Evolutionary conservation across 2,888 invertebrate species (phyloP), one percentile per base, ranked within the genome.

Genomic region (Cylloceria caligata): DNA sequence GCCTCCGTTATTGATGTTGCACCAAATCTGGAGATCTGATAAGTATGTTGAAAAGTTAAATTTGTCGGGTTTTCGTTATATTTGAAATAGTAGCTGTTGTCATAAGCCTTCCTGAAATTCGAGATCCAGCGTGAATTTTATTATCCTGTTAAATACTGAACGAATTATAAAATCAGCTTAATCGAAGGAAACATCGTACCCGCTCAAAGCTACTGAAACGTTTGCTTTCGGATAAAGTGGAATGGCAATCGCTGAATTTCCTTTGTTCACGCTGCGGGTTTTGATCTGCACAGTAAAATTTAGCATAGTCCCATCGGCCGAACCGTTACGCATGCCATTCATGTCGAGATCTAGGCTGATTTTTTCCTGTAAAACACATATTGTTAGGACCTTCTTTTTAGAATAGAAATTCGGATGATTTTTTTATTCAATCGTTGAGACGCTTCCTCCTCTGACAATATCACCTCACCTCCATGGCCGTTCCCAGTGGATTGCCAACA

Each of bases 321-420:
- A 85, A 11, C 83, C 83, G 11, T 87, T 68, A 36, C 72, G 83
- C 47, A 89, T 57, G 19, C 81, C 78, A 49, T 68, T 87, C 88
- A 90, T 89, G 62, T 90, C 88, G 16, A 91, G 83, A 64, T 88
- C 87, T 45, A 91, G 80, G n/a, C 52, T 84, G 2, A 91, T 62
- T 9, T 16, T 79, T 83, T 85, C 87, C 90, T 91, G 72, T 6
- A 78, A 77, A 80, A 68, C 52, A 68, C 55, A 71, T 39, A 24
- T 21, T 52, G 2, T 27, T 24, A 24, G 2, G 11, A 52, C 9
- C 19, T 39, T 11, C 11, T 2, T 3, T 39, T 39, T 39, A 2
- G 2, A 39, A 9, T 39, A 6, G 39, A 39, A 39, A 39, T 39
- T 30, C 5, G 3, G 30, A 39, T 39, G 39, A 39, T 39, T 6